Base-by-base conservation (phyloP, 2,888 invertebrate genomes). In the Lasioglossum villosulum region DNA sequence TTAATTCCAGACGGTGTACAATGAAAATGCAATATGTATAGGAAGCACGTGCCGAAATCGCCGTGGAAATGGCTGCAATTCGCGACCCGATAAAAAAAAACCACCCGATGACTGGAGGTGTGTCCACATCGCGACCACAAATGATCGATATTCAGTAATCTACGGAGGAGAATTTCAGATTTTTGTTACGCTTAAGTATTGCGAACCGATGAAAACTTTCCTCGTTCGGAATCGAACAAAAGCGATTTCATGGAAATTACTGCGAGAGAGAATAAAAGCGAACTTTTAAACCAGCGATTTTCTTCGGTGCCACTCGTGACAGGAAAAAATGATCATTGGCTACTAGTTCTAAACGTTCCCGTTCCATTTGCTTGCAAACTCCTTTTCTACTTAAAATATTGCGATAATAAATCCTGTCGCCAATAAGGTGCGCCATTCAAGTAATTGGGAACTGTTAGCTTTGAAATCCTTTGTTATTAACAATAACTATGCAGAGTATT, bases 101-200 rank as follows among this genome's bases (percentile, higher is more conserved):
- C 14, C 71, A 16, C 5, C 23, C 52, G 6, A 52, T 42, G 66
- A 68, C 66, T 66, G 45, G 73, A 68, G 12, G 48, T 27, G 70
- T 42, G 81, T 63, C 19, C 39, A 42, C 27, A 73, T 27, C 16
- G 52, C 80, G 73, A 48, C 63, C 78, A 72, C 72, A 23, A 70
- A 80, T 79, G 82, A 82, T 82, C 82, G 82, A 82, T 80, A 80
- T 82, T 80, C 80, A 30, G 42, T 30, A 37, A 70, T 48, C 34
- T 10, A 23, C 14, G 19, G 45, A n/a, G 27, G 39, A 63, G 82
- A 68, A 82, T 82, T 74, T 70, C 1, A 79, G 42, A 74, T 80
- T 82, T 75, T 45, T 37, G 30, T 68, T 30, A 42, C 80, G 4
- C 80, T 82, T 70, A 82, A 82, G 82, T 74, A 74, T 59, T 34